Evolutionary conservation across 2,113 vertebrate genomes (phyloP).

Genomic region (Platichthys flesus): DNA sequence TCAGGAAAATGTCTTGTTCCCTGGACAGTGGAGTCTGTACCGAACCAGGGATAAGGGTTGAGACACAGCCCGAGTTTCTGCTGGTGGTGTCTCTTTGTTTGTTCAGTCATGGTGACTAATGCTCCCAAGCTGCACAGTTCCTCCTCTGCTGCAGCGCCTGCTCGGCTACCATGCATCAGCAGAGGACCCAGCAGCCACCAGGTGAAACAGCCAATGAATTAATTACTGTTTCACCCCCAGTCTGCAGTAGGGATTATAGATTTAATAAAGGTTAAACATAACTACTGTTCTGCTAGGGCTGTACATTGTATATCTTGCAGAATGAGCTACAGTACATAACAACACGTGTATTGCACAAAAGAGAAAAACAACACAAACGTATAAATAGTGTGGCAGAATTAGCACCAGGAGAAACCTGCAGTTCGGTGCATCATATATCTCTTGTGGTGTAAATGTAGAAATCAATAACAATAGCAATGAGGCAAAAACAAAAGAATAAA

Average conservation of each 20-base stretch:
- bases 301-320: too few species aligned
- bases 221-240: neutral
- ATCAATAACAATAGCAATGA: constrained; percentile 15
- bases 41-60: constrained; percentile 13
- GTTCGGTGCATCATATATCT: constrained; percentile 8
- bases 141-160: neutral
- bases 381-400: neutral
- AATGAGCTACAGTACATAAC: too few species aligned
- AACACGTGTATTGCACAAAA: neutral
- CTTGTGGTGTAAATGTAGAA: constrained; percentile 9
- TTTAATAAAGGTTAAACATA: too few species aligned
- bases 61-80: constrained; percentile 29
- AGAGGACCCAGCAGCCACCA: neutral
- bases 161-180: constrained; percentile 2
- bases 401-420: neutral
- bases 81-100: constrained; percentile 13
- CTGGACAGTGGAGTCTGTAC: constrained; percentile 5
- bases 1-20: constrained; percentile 40
- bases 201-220: neutral
- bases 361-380: too few species aligned
- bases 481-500: constrained; percentile 1
- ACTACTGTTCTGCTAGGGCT: too few species aligned
- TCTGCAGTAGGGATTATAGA: neutral
- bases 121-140: constrained; percentile 1
- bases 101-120: constrained; percentile 42